phyloP scores from a whole-genome alignment of 2,888 invertebrate species.

The Shargacucullia verbasci region DNA sequence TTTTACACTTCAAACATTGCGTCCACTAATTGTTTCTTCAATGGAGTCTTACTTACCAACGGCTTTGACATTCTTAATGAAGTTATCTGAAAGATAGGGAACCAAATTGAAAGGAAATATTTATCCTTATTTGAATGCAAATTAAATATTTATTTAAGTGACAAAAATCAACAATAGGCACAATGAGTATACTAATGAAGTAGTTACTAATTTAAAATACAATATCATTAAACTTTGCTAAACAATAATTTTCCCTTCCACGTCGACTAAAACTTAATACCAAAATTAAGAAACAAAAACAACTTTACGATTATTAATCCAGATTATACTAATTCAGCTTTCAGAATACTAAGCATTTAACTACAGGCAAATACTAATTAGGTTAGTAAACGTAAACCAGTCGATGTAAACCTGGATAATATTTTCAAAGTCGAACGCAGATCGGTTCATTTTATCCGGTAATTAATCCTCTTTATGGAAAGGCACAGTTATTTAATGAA shows the following conservation, averaged over 20 bases:
- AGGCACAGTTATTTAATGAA: neutral
- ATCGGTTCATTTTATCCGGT: constrained; percentile 1
- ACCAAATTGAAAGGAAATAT: constrained; percentile 27
- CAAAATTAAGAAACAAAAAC: no score
- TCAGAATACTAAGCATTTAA: neutral
- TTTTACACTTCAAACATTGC: constrained; percentile 36
- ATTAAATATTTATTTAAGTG: neutral
- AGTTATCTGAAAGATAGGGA: constrained; percentile 22
- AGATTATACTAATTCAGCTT: no score
- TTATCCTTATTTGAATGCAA: constrained; percentile 14
- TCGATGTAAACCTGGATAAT: neutral
- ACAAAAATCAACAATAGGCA: no score
- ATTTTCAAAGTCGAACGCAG: neutral
- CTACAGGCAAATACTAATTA: neutral
- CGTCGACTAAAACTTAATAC: no score
- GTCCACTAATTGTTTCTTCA: constrained; percentile 40
- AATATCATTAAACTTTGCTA: no score
- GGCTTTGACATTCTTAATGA: constrained; percentile 43
- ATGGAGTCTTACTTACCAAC: constrained; percentile 31
- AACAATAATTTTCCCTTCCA: no score
- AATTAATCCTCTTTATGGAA: constrained; percentile 9
- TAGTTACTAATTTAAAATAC: no score
- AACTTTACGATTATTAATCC: no score
- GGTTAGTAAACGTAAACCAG: neutral
- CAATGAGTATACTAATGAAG: no score